Percentiles rank a stretch among this genome's conserved stretches.
phyloP scores from a whole-genome alignment of 2,888 invertebrate genomes.

The Trissoscelio sp. region DNA sequence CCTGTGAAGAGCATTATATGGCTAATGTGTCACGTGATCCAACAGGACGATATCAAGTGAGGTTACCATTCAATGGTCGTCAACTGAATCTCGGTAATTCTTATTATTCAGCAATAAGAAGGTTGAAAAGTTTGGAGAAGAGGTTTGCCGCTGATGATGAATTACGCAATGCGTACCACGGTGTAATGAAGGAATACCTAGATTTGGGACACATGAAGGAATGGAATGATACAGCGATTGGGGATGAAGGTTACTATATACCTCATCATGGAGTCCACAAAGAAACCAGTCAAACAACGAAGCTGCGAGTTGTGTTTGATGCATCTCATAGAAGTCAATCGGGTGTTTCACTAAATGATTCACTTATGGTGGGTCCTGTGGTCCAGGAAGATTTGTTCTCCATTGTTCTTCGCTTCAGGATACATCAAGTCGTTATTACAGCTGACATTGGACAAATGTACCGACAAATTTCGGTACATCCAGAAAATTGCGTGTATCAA shows the following conservation, averaged over 20 bases:
- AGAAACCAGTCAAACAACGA: slow-evolving; percentile 1
- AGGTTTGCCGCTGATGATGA: neutral
- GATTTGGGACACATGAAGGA: slow-evolving; percentile 17
- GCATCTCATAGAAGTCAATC: neutral
- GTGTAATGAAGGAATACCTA: slow-evolving; percentile 15
- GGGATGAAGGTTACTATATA: neutral
- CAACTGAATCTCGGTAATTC: slow-evolving; percentile 12
- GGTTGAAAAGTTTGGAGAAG: slow-evolving; percentile 11
- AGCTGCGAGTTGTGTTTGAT: slow-evolving; percentile 1
- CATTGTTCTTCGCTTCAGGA: slow-evolving; percentile 18
- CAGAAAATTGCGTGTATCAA: slow-evolving; percentile 7
- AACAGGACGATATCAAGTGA: slow-evolving; percentile 14
- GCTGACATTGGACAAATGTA: slow-evolving; percentile 24
- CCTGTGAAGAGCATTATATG: slow-evolving; percentile 30
- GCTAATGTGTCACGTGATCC: neutral
- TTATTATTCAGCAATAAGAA: slow-evolving; percentile 6
- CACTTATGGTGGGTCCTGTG: slow-evolving; percentile 3
- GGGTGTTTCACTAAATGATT: slow-evolving; percentile 1
- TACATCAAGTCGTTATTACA: slow-evolving; percentile 5
- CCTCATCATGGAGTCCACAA: slow-evolving; percentile 15
- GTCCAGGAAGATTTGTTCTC: slow-evolving; percentile 7
- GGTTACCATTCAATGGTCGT: slow-evolving; percentile 31
- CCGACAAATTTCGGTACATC: slow-evolving; percentile 3
- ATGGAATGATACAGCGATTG: neutral
- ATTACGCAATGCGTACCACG: neutral